Evolutionary conservation across 2,797 vertebrate genomes (phyloP).

Genomic region (Eremophila alpestris): DNA sequence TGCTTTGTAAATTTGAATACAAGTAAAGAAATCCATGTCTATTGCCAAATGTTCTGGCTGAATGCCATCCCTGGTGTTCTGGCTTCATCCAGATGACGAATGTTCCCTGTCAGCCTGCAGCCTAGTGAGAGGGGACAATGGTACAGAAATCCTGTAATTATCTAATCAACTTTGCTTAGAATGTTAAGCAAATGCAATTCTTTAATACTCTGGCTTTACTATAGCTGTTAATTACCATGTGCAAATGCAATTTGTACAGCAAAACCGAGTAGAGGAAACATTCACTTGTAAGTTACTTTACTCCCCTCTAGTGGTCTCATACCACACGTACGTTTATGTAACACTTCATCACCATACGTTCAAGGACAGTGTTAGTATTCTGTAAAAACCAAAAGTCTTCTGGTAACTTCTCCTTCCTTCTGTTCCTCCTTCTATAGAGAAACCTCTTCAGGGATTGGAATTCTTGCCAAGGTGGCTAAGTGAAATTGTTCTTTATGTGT

Average conservation of each 20-base stretch:
- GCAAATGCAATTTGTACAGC: constrained; percentile 46
- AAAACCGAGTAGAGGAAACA: neutral
- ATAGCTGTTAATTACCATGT: constrained; percentile 56
- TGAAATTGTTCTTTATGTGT: neutral
- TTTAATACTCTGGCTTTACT: constrained; percentile 51
- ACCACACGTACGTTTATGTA: neutral
- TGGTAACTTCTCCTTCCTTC: neutral
- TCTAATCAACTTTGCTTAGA: constrained; percentile 59
- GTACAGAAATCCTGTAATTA: constrained; percentile 59
- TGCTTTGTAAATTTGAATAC: constrained; percentile 34
- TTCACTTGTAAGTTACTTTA: constrained; percentile 67
- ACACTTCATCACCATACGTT: neutral
- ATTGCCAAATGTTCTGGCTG: constrained; percentile 61
- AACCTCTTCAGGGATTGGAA: neutral
- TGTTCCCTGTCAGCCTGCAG: constrained; percentile 48
- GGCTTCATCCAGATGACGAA: constrained; percentile 51
- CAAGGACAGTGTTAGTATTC: neutral
- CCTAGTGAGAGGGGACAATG: constrained; percentile 53
- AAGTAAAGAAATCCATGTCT: constrained; percentile 47
- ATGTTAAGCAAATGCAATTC: constrained; percentile 62
- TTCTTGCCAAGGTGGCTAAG: neutral
- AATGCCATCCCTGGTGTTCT: constrained; percentile 39
- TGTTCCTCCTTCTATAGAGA: neutral
- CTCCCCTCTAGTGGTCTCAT: constrained; percentile 75
- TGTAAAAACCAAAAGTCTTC: neutral